These are phyloP conservation scores for Vulpes ferrilata DNA, from an alignment of 2,113 vertebrate species.

Conservation along the genomic window DNA sequence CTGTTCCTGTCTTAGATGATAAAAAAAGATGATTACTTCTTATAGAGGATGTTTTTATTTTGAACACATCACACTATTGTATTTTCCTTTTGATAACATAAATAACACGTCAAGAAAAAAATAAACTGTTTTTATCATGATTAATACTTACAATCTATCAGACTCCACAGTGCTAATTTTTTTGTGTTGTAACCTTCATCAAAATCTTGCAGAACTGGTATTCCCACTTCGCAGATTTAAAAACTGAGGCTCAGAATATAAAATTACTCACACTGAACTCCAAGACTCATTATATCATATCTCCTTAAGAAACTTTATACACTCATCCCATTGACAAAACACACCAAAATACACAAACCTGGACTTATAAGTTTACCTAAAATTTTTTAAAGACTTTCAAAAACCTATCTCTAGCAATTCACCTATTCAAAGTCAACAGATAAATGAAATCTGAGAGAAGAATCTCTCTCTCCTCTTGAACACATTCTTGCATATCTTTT, in stretches of 20 bases:
- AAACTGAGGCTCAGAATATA: neutral
- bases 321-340: neutral
- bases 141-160: neutral
- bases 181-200: neutral
- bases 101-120: conserved; percentile 34
- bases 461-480: neutral
- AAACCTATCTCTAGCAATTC: neutral
- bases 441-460: conserved; percentile 13
- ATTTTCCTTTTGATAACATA: conserved; percentile 54
- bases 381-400: neutral
- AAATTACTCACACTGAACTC: neutral
- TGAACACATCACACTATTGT: neutral
- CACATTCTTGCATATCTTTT: neutral
- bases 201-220: neutral
- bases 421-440: conserved; percentile 32
- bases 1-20: neutral
- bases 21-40: neutral
- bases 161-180: neutral
- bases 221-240: neutral
- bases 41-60: neutral
- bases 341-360: neutral
- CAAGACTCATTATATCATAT: neutral
- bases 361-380: neutral
- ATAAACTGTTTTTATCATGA: conserved; percentile 12
- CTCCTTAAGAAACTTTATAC: neutral